Evolutionary conservation across 2,888 invertebrate species (phyloP).

Genomic region (Crocallis elinguaria): DNA sequence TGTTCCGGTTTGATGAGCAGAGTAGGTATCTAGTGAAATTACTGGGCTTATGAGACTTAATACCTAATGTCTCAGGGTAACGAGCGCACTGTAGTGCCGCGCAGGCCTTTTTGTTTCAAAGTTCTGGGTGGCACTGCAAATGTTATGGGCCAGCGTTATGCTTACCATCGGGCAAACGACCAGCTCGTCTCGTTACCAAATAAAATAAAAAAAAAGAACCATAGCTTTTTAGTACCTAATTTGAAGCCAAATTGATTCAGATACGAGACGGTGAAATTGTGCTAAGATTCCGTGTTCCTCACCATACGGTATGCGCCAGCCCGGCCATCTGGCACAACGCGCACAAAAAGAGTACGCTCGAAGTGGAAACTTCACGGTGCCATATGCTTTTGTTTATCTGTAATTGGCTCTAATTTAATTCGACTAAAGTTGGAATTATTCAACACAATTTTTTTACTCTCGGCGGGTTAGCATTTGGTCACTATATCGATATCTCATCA

Average conservation of each 20-base stretch:
- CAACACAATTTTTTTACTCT: conserved; percentile 5
- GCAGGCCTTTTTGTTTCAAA: no score
- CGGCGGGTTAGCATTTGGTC: no score
- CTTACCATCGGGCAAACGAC: no score
- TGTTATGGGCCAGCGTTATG: no score
- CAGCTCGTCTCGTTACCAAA: no score
- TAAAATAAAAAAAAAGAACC: not conserved
- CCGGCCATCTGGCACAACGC: conserved; percentile 63
- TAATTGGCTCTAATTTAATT: conserved; percentile 66
- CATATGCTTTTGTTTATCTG: conserved; percentile 69
- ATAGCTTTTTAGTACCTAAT: not conserved
- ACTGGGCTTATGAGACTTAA: no score
- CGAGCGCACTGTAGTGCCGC: no score
- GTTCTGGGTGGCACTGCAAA: no score
- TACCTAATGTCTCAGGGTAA: no score
- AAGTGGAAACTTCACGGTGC: conserved; percentile 65
- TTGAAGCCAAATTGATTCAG: conserved; percentile 58
- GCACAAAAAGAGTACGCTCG: conserved; percentile 45
- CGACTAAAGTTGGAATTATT: conserved; percentile 18
- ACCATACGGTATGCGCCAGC: conserved; percentile 66
- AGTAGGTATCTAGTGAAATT: no score
- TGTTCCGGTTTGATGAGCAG: no score
- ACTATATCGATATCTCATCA: no score
- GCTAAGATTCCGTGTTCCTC: conserved; percentile 39
- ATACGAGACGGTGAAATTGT: conserved; percentile 72